These are phyloP conservation scores for Rhopalosiphum padi DNA, from an alignment of 1,140 invertebrate species.

Conservation along the genomic window DNA sequence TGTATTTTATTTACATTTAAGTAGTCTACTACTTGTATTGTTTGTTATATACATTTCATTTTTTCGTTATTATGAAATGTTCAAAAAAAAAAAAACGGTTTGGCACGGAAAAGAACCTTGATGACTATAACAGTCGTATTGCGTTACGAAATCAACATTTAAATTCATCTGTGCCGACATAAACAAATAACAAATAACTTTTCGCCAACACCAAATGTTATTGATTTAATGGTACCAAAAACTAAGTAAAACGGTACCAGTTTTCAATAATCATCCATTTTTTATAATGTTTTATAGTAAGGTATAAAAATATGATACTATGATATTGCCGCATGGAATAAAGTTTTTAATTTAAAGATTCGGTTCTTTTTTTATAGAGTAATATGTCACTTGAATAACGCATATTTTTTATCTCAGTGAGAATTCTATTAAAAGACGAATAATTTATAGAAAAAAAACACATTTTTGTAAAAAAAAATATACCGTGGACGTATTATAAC, in stretches of 20 bases:
- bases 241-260: background rate
- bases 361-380: background rate
- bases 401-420: background rate
- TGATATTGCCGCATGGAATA: background rate
- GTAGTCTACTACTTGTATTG: background rate
- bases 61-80: background rate
- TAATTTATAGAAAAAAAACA: background rate
- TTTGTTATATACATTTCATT: background rate
- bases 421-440: background rate
- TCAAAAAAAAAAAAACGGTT: background rate
- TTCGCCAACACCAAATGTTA: background rate
- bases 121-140: background rate
- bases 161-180: background rate
- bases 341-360: background rate
- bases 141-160: background rate
- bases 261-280: background rate
- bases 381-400: background rate
- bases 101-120: background rate
- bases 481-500: no score
- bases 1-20: background rate
- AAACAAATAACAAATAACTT: background rate
- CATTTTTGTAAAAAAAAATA: no score
- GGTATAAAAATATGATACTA: background rate
- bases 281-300: background rate
- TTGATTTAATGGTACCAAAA: background rate